Base-by-base conservation (phyloP, 2,797 vertebrate genomes). In the Eidolon dupreanum region DNA sequence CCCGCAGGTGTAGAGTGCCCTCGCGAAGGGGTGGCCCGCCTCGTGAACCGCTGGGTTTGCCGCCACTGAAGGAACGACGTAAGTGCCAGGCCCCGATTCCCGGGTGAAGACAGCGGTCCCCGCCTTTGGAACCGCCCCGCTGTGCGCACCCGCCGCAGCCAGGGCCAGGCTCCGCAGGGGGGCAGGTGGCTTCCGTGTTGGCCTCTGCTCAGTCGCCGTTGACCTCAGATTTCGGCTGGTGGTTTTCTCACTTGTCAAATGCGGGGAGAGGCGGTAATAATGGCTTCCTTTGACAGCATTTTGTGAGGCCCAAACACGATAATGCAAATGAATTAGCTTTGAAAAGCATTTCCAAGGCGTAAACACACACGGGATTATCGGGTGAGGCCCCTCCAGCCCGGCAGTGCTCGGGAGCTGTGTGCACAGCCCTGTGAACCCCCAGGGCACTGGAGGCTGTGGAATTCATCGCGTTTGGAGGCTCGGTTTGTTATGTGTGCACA, bases 381-480 rank as follows among this genome's bases (percentile, higher is more conserved):
- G 36, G 55, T 5, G 1, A 57, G 8, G 33, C 28, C 65, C 70
- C 63, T 4, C 16, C 4, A 38, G 46, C 74, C 75, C 26, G 0
- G 65, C 0, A 9, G 46, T 28, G 57, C 74, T 3, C 0, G 7
- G 49, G 57, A 36, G 49, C 83, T 20, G 46, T 15, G 46, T 33
- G 79, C 78, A 28, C 49, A 57, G 78, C 59, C 46, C 46, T 71
- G 1, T 0, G 5, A 8, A 9, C 63, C 63, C 59, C 79, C 2
- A 0, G 1, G 73, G 92, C 31, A 31, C 2, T 3, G 68, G 61
- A 73, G 49, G 43, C 26, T 33, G 28, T 2, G 16, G 63, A 78
- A 81, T 73, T 24, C 73, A 73, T 43, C 13, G 66, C 71, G 77
- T 22, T 4, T 11, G 84, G 89, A 90, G 86, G 61, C 46, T 92